phyloP scores from a whole-genome alignment of 2,113 vertebrate genomes.

The Alligator mississippiensis region DNA sequence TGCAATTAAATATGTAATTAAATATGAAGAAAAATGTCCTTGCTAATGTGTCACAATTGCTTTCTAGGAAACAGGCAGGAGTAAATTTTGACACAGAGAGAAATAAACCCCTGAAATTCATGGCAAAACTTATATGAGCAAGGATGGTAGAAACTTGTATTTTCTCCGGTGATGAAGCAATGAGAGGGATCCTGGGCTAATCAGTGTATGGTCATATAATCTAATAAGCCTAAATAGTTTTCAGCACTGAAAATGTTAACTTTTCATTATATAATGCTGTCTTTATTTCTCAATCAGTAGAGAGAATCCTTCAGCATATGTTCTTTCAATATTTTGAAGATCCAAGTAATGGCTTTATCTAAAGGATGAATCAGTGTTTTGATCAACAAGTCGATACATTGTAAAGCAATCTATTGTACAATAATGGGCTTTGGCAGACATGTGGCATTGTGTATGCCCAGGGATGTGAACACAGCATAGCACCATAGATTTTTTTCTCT shows the following conservation, averaged over 20 bases:
- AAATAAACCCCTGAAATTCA: neutral
- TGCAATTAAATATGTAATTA: neutral
- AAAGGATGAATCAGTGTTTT: rapidly evolving
- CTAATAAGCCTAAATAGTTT: slow-evolving; percentile 14
- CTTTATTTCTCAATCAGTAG: neutral
- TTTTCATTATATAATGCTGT: neutral
- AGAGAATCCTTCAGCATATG: rapidly evolving
- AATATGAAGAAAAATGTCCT: neutral
- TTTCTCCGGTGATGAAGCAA: neutral
- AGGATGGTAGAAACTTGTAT: neutral
- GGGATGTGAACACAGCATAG: neutral
- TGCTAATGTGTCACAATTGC: neutral
- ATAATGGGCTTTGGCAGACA: neutral
- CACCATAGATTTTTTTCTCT: rapidly evolving
- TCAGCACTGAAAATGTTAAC: neutral
- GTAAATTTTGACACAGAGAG: neutral
- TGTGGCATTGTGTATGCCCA: rapidly evolving
- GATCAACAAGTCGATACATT: neutral
- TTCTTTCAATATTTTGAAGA: neutral
- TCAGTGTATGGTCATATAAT: neutral
- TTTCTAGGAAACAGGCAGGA: neutral
- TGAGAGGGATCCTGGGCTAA: slow-evolving; percentile 48
- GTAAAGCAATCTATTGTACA: neutral
- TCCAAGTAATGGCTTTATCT: neutral
- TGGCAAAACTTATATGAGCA: neutral